Evolutionary conservation across 23 tunicate genomes (phyloP).

Genomic region (Botrylloides violaceus): DNA sequence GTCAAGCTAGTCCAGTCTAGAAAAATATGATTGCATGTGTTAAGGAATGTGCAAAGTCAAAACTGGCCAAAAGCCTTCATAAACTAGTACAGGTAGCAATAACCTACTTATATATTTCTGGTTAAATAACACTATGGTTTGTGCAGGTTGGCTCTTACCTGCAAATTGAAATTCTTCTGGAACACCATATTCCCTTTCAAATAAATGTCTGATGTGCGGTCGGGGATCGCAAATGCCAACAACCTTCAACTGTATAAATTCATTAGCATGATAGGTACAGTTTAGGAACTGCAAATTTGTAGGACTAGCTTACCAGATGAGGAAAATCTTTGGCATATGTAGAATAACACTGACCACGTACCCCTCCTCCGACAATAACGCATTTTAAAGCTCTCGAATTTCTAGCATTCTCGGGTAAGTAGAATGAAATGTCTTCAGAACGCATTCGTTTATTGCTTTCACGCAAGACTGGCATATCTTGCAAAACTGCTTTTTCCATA

Average conservation of each 20-base stretch:
- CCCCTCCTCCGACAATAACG: constrained; percentile 55
- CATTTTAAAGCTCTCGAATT: constrained; percentile 28
- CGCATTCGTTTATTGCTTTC: background rate
- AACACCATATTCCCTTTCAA: constrained; percentile 20
- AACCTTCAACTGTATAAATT: constrained; percentile 30
- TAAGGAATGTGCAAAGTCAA: too few relatives aligned
- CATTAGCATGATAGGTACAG: background rate
- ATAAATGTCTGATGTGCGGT: constrained; percentile 7
- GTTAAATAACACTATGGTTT: too few relatives aligned
- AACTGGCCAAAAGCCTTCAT: too few relatives aligned
- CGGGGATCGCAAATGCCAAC: constrained; percentile 59
- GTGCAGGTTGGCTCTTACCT: too few relatives aligned
- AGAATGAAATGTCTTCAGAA: background rate
- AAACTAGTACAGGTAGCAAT: too few relatives aligned
- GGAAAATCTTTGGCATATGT: constrained; percentile 58
- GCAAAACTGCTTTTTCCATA: too few relatives aligned
- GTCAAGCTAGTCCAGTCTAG: constrained; percentile 37
- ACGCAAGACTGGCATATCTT: too few relatives aligned
- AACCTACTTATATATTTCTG: too few relatives aligned
- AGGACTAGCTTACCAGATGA: constrained; percentile 25
- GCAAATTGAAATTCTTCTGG: constrained; percentile 14
- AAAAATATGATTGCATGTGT: too few relatives aligned
- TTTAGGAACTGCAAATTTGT: background rate
- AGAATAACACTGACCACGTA: constrained; percentile 34
- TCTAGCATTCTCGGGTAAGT: constrained; percentile 59